A percentile compares a stretch with the other conserved stretches of the same genome.
Conservation (phyloP, 2,797 vertebrate species). For the Sibirionetta formosa region DNA sequence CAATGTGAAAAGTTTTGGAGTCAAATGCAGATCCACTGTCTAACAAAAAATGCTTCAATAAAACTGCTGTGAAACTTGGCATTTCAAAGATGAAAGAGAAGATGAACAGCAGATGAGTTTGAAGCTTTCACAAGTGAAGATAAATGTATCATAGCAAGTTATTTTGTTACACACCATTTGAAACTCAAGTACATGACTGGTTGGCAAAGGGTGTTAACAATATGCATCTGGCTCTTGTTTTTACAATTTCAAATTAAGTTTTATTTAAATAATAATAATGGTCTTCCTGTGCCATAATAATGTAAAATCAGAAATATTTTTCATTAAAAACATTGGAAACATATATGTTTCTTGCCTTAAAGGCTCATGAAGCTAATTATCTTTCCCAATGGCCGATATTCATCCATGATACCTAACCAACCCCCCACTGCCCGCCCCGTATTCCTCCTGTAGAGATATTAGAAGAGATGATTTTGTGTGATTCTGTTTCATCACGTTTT, state of each 20-base stretch:
- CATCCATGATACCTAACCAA: background rate
- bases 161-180: background rate
- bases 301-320: background rate
- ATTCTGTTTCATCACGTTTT: background rate
- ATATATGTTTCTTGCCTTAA: background rate
- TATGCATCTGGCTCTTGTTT: background rate
- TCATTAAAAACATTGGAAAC: background rate
- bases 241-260: background rate
- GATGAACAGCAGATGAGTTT: background rate
- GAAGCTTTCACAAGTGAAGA: background rate
- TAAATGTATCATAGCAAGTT: background rate
- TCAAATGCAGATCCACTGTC: background rate
- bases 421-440: background rate
- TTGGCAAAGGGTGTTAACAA: background rate
- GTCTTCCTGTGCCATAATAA: background rate
- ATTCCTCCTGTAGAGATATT: background rate
- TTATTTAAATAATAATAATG: background rate
- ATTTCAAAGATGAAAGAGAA: background rate
- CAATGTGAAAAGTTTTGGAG: background rate
- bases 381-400: constrained; percentile 10
- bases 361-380: background rate
- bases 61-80: background rate
- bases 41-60: background rate
- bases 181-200: background rate
- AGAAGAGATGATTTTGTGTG: background rate